Evolutionary conservation across 2,797 vertebrate species (phyloP), one percentile per base, ranked within the genome.

Genomic region (Enoplosus armatus): DNA sequence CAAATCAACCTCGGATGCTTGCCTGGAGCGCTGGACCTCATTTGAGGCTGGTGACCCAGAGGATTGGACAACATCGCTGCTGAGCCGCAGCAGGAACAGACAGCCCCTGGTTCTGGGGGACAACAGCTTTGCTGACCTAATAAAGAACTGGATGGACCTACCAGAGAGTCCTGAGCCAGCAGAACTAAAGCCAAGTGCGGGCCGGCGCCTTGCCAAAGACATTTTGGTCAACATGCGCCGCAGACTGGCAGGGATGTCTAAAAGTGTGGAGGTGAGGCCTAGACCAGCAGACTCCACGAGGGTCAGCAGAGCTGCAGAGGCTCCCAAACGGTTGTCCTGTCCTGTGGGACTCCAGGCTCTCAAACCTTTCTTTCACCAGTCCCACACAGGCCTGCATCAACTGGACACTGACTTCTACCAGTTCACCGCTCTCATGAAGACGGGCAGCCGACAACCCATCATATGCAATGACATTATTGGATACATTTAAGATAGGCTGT

Each of bases 141-240:
- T 99, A 69, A 97, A 99, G 92, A 99, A 99, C 89, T 99, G 98
- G 98, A 99, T 99, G 98, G 98, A 99, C 91, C 93, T 99, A 64
- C 98, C 98, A 0, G 98, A 99, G 66, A 95, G 93, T 6, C 91
- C 96, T 0, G 97, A 99, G 48, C 91, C 94, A 7, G 85, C 90
- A 0, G 84, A 91, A 53, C 85, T 94, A 14, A 94, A 91, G 80
- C 90, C 94, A 0, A 93, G 86, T 0, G 78, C 86, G 18, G 95
- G 95, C 5, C 96, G 97, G 6, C 94, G 96, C 68, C 91, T 97
- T 27, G 96, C 96, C 69, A 98, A 97, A 78, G 97, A 97, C 84
- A 98, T 99, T 90, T 87, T 99, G 82, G 95, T 96, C 54, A 98
- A 97, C 83, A 94, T 99, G 93, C 95, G 97, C 33, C 95, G 96